Conservation (phyloP, 2,888 invertebrate species). For the Bombylius major region DNA sequence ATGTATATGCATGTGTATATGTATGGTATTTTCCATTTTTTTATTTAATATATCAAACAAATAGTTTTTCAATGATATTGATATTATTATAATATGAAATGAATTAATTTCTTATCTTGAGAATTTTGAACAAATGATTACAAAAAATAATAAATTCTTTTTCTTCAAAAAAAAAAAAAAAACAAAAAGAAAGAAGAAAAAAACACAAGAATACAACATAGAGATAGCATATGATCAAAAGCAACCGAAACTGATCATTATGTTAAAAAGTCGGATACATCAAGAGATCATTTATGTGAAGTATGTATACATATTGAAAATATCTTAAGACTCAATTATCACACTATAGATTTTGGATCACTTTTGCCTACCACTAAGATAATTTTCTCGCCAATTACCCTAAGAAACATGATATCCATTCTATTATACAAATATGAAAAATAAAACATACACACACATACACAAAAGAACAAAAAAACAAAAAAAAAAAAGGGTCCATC, state of each 20-base stretch:
- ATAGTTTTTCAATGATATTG: background rate
- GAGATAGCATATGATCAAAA: slow-evolving; percentile 4
- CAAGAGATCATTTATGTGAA: background rate
- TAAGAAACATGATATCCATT: slow-evolving; percentile 3
- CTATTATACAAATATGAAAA: too few species aligned
- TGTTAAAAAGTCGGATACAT: background rate
- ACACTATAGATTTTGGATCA: slow-evolving; percentile 4
- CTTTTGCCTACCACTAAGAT: slow-evolving; percentile 7
- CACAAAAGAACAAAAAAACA: too few species aligned
- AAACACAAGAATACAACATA: too few species aligned
- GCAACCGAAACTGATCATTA: slow-evolving; percentile 3
- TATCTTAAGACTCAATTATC: slow-evolving; percentile 15
- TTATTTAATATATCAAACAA: slow-evolving; percentile 5
- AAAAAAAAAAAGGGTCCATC: too few species aligned
- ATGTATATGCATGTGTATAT: background rate
- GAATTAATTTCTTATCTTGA: slow-evolving; percentile 5
- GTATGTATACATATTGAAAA: background rate
- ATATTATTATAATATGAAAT: background rate
- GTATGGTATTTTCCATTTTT: slow-evolving; percentile 1
- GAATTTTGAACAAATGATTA: slow-evolving; percentile 6
- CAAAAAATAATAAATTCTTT: too few species aligned
- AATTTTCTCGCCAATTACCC: slow-evolving; percentile 13
- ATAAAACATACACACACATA: too few species aligned
- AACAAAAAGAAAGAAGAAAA: too few species aligned
- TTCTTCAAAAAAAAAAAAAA: background rate